A percentile compares a stretch with the other conserved stretches of the same genome.
Evolutionary conservation across 2,888 invertebrate genomes (phyloP).

Genomic region (Marasmarcha lunaedactyla): DNA sequence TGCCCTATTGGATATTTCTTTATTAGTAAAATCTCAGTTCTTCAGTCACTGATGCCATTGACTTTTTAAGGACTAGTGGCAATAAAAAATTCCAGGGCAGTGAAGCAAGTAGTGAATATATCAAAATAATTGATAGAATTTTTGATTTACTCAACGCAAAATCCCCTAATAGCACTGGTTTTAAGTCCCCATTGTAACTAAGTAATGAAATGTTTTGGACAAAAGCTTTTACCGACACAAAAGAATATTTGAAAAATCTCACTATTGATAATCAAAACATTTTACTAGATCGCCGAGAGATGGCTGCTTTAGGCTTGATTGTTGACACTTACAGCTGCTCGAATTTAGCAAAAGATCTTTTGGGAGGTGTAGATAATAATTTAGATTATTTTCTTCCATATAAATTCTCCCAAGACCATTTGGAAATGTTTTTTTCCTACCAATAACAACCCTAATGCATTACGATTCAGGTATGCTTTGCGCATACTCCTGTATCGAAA

Average conservation of each 20-base stretch:
- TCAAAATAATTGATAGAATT: constrained; percentile 10
- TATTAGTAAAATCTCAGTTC: constrained; percentile 11
- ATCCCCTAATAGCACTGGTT: constrained; percentile 9
- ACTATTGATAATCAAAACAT: constrained; percentile 1
- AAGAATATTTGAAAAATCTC: constrained; percentile 8
- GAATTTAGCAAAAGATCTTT: not conserved
- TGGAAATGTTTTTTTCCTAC: constrained; percentile 3
- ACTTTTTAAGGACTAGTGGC: constrained; percentile 7
- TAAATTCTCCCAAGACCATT: constrained; percentile 1
- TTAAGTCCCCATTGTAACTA: constrained; percentile 8
- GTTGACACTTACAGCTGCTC: not conserved
- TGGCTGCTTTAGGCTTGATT: not conserved
- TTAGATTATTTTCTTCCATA: not conserved
- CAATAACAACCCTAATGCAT: not conserved
- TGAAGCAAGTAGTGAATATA: constrained; percentile 12
- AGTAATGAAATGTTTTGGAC: constrained; percentile 9
- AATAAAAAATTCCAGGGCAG: constrained; percentile 7
- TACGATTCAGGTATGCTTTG: constrained; percentile 7
- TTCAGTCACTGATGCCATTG: constrained; percentile 14
- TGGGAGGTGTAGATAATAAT: not conserved
- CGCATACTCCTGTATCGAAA: constrained; percentile 12
- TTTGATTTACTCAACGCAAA: constrained; percentile 13
- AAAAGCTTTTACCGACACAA: not conserved
- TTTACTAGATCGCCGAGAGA: constrained; percentile 1
- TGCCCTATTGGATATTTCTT: constrained; percentile 19